Percentiles rank a stretch among this genome's conserved stretches.
Evolutionary conservation across 2,797 vertebrate genomes (phyloP).

Genomic region (Melanotaenia nigrans): DNA sequence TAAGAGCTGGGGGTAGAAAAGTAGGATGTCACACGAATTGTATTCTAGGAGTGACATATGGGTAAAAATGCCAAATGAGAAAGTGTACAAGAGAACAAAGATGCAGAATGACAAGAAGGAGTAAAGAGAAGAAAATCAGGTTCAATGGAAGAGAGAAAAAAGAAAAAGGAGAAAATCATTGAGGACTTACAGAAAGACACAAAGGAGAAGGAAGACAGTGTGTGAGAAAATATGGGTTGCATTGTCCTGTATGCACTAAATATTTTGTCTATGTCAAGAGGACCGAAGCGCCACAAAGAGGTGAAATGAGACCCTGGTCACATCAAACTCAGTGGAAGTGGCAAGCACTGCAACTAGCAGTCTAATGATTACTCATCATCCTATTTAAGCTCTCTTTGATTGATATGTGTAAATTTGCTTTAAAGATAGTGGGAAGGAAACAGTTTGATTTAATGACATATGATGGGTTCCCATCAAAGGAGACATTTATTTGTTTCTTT

Average conservation of each 20-base stretch:
- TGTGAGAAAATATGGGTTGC: slow-evolving; percentile 30
- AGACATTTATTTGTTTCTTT: background rate
- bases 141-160: slow-evolving; percentile 9
- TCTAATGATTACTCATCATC: slow-evolving; percentile 34
- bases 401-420: slow-evolving; percentile 26
- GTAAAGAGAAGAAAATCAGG: background rate
- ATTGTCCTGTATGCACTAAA: background rate
- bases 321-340: slow-evolving; percentile 29
- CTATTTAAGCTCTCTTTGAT: slow-evolving; percentile 28
- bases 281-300: slow-evolving; percentile 37
- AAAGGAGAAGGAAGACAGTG: background rate
- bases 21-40: slow-evolving; percentile 2
- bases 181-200: background rate
- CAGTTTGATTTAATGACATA: background rate
- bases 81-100: background rate
- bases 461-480: background rate
- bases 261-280: slow-evolving; percentile 43
- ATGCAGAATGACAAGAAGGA: slow-evolving; percentile 1
- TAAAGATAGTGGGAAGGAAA: background rate
- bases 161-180: slow-evolving; percentile 18
- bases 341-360: slow-evolving; percentile 32
- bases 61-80: slow-evolving; percentile 21
- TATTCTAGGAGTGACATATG: slow-evolving; percentile 8
- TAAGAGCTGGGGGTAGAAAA: background rate
- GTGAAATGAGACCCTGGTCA: slow-evolving; percentile 13